A percentile compares a stretch with the other conserved stretches of the same genome.
Conservation (phyloP, 2,113 vertebrate species). For the Notothenia rossii region DNA sequence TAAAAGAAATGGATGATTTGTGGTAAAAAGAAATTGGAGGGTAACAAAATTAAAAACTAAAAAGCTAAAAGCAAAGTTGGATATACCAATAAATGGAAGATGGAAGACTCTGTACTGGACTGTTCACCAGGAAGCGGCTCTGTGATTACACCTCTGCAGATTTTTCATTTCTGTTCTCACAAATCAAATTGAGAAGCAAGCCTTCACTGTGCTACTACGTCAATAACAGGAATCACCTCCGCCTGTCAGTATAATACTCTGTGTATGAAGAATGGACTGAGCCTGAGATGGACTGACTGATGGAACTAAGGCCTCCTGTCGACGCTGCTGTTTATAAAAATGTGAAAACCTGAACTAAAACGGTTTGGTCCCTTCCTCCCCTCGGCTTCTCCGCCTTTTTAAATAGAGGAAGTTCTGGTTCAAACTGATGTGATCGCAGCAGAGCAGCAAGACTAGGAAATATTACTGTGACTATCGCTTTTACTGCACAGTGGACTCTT, state of each 20-base stretch:
- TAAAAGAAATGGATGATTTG: not conserved
- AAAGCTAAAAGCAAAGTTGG: not conserved
- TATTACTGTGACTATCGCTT: slow-evolving; percentile 36
- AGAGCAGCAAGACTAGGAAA: slow-evolving; percentile 41
- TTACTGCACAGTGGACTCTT: slow-evolving; percentile 56
- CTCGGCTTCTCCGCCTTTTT: slow-evolving; percentile 1
- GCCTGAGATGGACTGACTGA: not conserved
- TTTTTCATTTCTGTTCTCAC: slow-evolving; percentile 33
- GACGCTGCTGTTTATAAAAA: slow-evolving; percentile 16
- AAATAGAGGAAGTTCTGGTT: not conserved
- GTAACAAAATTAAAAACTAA: not conserved
- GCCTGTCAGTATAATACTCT: slow-evolving; percentile 16
- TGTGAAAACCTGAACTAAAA: not conserved
- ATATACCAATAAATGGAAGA: slow-evolving; percentile 14
- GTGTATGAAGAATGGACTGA: not conserved
- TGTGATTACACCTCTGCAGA: slow-evolving; percentile 31
- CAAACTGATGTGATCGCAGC: slow-evolving; percentile 17
- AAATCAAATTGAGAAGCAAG: slow-evolving; percentile 8
- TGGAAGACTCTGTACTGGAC: slow-evolving; percentile 7
- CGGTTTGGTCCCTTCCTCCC: not conserved
- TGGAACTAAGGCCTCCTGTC: not conserved
- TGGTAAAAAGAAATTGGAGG: not conserved
- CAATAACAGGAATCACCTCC: slow-evolving; percentile 26
- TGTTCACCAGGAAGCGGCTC: slow-evolving; percentile 11
- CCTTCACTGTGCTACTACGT: slow-evolving; percentile 2